Evolutionary conservation across 1,140 invertebrate species (phyloP), one percentile per base, ranked within the genome.

Genomic region (Drosophila serrata): DNA sequence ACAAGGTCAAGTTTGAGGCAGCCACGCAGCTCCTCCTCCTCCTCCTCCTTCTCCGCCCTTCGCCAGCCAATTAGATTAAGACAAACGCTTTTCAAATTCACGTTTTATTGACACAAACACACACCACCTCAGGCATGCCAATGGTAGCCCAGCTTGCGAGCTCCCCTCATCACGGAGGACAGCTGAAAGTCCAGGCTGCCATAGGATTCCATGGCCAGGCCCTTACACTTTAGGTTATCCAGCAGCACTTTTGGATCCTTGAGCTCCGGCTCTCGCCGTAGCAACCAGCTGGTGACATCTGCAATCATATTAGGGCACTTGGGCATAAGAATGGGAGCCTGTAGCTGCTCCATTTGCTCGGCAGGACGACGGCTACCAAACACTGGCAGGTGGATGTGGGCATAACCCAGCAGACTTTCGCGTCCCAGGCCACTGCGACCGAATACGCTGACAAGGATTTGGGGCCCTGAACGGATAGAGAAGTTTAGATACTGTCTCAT

Each of bases 371-470:
- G 58, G 24, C 62, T 46, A 2, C 85, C 81, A 22, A 91, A 91
- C 12, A 93, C 75, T 3, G 93, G 93, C 29, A 93, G 58, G 78
- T 93, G 91, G 4, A 87, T 80, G 39, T 91, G 79, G 4, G 92
- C 82, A 60, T 93, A 93, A 7, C 93, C 93, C 4, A 93, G 29
- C 15, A 90, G 57, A 1, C 73, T 79, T 39, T 93, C 93, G 0
- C 74, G 79, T 0, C 87, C 86, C 58, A 77, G 64, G 11, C 84
- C 82, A 48, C 77, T 93, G 39, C 90, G 85, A 0, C 93, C 93
- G 67, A 92, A 93, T 0, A 93, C 78, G 51, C 88, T 90, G 17
- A 93, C 72, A 12, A 93, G 77, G 7, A 93, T 79, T 62, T 93
- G 93, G 6, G 93, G 93, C 93, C 93, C 93, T 93, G 45, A 0